Base-by-base conservation (phyloP, 2,888 invertebrate species). In the Drosophila robusta region DNA sequence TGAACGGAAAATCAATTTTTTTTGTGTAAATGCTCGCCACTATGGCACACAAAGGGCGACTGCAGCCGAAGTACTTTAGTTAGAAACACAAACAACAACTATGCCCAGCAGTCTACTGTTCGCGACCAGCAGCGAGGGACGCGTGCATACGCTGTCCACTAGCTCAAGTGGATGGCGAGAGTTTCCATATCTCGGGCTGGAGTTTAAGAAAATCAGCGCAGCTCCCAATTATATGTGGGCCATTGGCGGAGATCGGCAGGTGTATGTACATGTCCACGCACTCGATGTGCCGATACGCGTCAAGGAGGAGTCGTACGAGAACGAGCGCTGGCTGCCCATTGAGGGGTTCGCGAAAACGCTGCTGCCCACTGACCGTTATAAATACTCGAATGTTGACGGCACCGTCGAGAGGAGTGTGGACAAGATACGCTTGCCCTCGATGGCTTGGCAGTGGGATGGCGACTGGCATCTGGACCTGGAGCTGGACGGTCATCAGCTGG, bases 401-500 rank as follows among this genome's bases (percentile, higher is more conserved):
- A 94, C 95, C 8, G 93, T 94, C 36, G 96, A 97, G 85, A 94
- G 97, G 64, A 94, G 95, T 34, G 95, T 96, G 75, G 96, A 96
- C 84, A 95, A 95, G 91, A 97, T 98, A 67, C 93, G 96, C 70
- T 92, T 98, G 47, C 98, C 98, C 6, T 98, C 98, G 0, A 96
- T 97, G 95, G 97, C 97, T 14, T 98, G 98, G 98, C 96, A 97
- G 89, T 98, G 98, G 98, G 98, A 98, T 93, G 97, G 97, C 3
- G 97, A 97, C 78, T 98, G 98, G 98, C 95, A 96, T 83, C 93
- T 97, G 60, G 97, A 97, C 90, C 94, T 96, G 18, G 96, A 96
- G 4, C 93, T 97, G 79, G 96, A 97, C 91, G 98, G 98, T 3
- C 96, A 97, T 87, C 96, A 97, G 3, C 93, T 98, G 68, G 97